phyloP scores from a whole-genome alignment of 1,140 invertebrate species.

The Drosophila chauvacae region DNA sequence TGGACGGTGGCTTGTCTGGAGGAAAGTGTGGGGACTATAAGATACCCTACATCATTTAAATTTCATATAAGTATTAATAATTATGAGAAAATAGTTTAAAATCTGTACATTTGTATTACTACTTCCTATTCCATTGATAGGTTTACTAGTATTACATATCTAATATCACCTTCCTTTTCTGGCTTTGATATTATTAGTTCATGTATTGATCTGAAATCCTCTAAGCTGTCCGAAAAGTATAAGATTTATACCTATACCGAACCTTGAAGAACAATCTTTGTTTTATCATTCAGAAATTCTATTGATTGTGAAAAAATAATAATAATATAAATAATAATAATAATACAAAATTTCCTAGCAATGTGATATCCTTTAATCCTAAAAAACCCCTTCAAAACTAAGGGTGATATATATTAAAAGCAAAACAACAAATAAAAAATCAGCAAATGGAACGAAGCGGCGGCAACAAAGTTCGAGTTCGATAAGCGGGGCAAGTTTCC shows the following conservation, averaged over 20 bases:
- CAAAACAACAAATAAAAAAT: conserved; percentile 19
- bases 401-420: neutral
- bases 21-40: neutral
- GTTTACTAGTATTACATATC: neutral
- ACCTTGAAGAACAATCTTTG: too few relatives aligned
- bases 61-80: too few relatives aligned
- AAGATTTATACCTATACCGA: neutral
- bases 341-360: too few relatives aligned
- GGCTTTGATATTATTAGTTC: neutral
- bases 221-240: neutral
- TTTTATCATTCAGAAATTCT: too few relatives aligned
- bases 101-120: too few relatives aligned
- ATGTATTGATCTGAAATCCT: neutral
- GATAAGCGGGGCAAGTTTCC: conserved; percentile 49
- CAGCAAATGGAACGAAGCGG: conserved; percentile 16
- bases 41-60: conserved; percentile 7
- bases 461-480: conserved; percentile 37
- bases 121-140: too few relatives aligned
- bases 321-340: too few relatives aligned
- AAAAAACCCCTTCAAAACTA: conserved; percentile 5
- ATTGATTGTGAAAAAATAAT: too few relatives aligned
- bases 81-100: too few relatives aligned
- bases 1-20: conserved; percentile 16
- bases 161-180: neutral
- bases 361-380: neutral